These are phyloP conservation scores for Thrips palmi DNA, from an alignment of 1,140 invertebrate species.

Conservation along the genomic window DNA sequence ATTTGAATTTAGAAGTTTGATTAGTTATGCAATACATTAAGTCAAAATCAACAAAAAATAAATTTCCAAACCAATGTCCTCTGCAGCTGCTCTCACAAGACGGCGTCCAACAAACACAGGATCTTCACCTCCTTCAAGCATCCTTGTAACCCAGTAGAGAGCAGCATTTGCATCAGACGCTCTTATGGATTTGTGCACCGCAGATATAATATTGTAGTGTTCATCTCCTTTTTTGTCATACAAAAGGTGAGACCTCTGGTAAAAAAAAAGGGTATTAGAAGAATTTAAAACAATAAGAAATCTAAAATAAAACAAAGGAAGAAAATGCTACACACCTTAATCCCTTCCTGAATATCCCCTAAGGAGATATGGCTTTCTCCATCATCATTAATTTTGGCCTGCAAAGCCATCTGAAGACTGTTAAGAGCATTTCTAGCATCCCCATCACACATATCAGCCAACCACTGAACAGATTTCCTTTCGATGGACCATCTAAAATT, in stretches of 20 bases:
- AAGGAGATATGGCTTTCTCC: slow-evolving; percentile 30
- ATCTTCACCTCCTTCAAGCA: slow-evolving; percentile 65
- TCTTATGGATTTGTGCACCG: slow-evolving; percentile 69
- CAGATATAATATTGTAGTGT: slow-evolving; percentile 69
- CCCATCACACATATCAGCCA: slow-evolving; percentile 60
- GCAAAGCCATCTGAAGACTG: slow-evolving; percentile 49
- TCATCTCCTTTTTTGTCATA: slow-evolving; percentile 68
- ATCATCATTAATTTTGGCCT: slow-evolving; percentile 25
- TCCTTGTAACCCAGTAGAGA: slow-evolving; percentile 65
- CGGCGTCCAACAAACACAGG: slow-evolving; percentile 63
- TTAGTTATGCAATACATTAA: background rate
- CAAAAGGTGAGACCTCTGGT: slow-evolving; percentile 46
- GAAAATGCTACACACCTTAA: slow-evolving; percentile 27
- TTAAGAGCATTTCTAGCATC: slow-evolving; percentile 62
- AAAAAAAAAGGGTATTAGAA: slow-evolving; percentile 12
- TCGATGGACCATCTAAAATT: slow-evolving; percentile 27
- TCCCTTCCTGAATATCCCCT: slow-evolving; percentile 39
- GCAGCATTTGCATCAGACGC: slow-evolving; percentile 64
- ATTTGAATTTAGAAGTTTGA: background rate
- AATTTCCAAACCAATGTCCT: slow-evolving; percentile 55
- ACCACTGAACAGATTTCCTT: slow-evolving; percentile 38
- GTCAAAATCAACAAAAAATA: background rate
- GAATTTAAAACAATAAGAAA: background rate
- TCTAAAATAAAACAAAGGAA: slow-evolving; percentile 1
- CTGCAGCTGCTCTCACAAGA: slow-evolving; percentile 52